Conservation (phyloP, 64 coral and sea anemone species). For the Catalaphyllia jardinei region DNA sequence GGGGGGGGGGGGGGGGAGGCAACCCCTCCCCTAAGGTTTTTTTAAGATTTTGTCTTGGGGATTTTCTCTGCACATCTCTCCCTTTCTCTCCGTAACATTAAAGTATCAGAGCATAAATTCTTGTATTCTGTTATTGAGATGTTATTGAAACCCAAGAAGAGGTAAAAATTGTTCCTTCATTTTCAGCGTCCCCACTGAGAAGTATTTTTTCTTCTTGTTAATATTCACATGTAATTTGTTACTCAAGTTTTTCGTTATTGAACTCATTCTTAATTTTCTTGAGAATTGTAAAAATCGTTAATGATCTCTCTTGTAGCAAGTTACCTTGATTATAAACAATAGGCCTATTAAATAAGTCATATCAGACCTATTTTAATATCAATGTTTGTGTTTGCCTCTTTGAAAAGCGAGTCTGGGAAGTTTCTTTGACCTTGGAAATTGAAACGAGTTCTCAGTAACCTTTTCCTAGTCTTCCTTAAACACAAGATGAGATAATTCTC, state of each 20-base stretch:
- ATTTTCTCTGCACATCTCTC: no score
- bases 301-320: slow-evolving; percentile 37
- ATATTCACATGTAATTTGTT: neutral
- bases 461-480: neutral
- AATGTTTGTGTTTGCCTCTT: neutral
- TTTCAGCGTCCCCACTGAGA: neutral
- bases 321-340: slow-evolving; percentile 12
- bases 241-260: neutral
- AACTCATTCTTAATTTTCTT: neutral
- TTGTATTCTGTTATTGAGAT: no score
- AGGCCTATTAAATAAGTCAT: neutral
- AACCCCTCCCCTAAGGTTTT: no score
- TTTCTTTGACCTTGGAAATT: neutral
- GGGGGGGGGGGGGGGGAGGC: no score
- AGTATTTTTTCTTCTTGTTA: neutral
- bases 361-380: neutral
- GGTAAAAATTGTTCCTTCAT: neutral
- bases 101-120: no score
- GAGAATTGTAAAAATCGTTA: neutral
- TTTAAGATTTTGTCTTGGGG: no score
- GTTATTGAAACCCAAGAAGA: no score
- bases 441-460: neutral
- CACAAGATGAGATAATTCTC: neutral
- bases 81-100: no score
- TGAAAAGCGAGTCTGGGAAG: neutral